A percentile compares a stretch with the other conserved stretches of the same genome.
Evolutionary conservation across 2,113 vertebrate genomes (phyloP).

Genomic region (Pagrus major): DNA sequence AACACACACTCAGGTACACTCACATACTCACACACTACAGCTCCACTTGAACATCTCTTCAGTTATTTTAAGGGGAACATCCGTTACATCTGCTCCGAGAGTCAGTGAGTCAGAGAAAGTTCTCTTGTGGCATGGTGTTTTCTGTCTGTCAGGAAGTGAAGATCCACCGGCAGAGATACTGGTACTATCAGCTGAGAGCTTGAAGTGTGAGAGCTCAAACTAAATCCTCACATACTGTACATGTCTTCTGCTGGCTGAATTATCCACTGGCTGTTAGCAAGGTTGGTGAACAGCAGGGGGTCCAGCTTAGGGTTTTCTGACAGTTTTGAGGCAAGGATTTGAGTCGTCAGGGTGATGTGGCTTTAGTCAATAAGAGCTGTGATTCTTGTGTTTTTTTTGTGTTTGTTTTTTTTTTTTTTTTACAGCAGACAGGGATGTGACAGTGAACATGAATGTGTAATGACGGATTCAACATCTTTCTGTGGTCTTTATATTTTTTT

Average conservation of each 20-base stretch:
- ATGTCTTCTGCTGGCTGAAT: slow-evolving; percentile 24
- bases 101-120: slow-evolving; percentile 10
- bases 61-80: slow-evolving; percentile 36
- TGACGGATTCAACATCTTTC: neutral
- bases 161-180: neutral
- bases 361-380: neutral
- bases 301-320: slow-evolving; percentile 12
- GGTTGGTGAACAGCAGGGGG: neutral
- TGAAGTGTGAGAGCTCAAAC: neutral
- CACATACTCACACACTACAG: neutral
- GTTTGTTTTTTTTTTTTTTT: neutral
- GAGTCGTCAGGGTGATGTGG: neutral
- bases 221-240: neutral
- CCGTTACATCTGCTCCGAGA: slow-evolving; percentile 10
- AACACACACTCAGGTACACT: slow-evolving; percentile 1
- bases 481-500: too few relatives aligned
- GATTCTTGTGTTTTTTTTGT: neutral
- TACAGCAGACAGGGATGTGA: neutral
- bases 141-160: slow-evolving; percentile 13
- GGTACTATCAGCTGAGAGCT: slow-evolving; percentile 7
- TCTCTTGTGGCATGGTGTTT: slow-evolving; percentile 12
- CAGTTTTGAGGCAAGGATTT: neutral
- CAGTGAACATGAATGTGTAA: neutral
- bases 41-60: slow-evolving; percentile 19
- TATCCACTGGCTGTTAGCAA: neutral